phyloP scores from a whole-genome alignment of 2,113 vertebrate genomes.

The Suncus etruscus region DNA sequence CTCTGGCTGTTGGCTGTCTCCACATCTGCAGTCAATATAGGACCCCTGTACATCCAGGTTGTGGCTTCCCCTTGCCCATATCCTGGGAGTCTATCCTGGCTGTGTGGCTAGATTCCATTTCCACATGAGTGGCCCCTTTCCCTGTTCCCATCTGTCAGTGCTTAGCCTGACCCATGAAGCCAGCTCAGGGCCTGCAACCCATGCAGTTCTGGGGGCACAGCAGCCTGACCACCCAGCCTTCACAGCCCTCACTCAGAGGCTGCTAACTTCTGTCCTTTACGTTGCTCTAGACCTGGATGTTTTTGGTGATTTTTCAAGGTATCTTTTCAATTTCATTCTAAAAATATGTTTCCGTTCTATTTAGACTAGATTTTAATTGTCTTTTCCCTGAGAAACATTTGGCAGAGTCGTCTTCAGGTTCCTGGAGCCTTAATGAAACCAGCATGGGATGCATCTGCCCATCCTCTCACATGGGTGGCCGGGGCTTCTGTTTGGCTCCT shows the following conservation, averaged over 20 bases:
- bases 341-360: constrained; percentile 53
- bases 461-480: not conserved
- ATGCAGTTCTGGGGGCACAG: no score
- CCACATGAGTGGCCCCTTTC: no score
- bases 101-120: not conserved
- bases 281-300: not conserved
- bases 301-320: constrained; percentile 64
- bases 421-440: not conserved
- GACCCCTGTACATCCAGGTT: no score
- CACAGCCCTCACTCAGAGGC: not conserved
- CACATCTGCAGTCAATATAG: no score
- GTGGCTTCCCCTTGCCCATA: no score
- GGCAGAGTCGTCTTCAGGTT: constrained; percentile 32
- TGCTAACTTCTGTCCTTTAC: constrained; percentile 32
- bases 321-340: constrained; percentile 62
- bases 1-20: no score
- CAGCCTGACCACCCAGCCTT: not conserved
- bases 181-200: not conserved
- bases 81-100: no score
- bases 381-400: constrained; percentile 42
- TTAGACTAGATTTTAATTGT: constrained; percentile 72
- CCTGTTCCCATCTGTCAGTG: no score
- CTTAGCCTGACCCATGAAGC: accelerated
- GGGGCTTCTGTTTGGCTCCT: not conserved
- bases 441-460: not conserved